These are phyloP conservation scores for Oeneis ivallda DNA, from an alignment of 2,888 invertebrate genomes.

Conservation along the genomic window DNA sequence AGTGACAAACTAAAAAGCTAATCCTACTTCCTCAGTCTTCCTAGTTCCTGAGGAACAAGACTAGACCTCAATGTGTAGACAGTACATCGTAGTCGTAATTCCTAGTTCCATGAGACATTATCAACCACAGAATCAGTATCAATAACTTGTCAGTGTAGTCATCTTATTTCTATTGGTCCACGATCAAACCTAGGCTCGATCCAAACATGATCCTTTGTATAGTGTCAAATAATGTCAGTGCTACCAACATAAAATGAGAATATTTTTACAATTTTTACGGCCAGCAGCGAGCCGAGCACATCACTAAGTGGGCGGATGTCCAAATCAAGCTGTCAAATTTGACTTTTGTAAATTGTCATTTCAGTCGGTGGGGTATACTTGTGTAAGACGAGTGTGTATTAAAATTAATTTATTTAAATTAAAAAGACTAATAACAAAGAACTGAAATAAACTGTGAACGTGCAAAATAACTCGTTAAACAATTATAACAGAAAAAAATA, in stretches of 20 bases:
- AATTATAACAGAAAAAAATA: slow-evolving; percentile 11
- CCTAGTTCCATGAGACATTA: too few relatives aligned
- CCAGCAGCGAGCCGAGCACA: neutral
- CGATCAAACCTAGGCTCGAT: too few relatives aligned
- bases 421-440: slow-evolving; percentile 28
- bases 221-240: neutral
- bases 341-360: neutral
- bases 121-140: too few relatives aligned
- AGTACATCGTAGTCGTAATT: too few relatives aligned
- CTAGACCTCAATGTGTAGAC: too few relatives aligned
- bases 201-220: too few relatives aligned
- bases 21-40: too few relatives aligned
- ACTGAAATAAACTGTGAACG: slow-evolving; percentile 35
- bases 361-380: slow-evolving; percentile 39
- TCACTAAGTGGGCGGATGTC: slow-evolving; percentile 27
- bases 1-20: too few relatives aligned
- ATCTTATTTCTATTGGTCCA: too few relatives aligned
- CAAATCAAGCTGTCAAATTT: slow-evolving; percentile 26
- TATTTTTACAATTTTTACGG: neutral
- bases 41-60: too few relatives aligned
- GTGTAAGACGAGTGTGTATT: slow-evolving; percentile 25
- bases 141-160: too few relatives aligned
- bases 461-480: slow-evolving; percentile 37
- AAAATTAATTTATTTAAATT: slow-evolving; percentile 35
- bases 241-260: neutral